Evolutionary conservation across 2,113 vertebrate species (phyloP), one percentile per base, ranked within the genome.

Genomic region (Elephantulus edwardii): DNA sequence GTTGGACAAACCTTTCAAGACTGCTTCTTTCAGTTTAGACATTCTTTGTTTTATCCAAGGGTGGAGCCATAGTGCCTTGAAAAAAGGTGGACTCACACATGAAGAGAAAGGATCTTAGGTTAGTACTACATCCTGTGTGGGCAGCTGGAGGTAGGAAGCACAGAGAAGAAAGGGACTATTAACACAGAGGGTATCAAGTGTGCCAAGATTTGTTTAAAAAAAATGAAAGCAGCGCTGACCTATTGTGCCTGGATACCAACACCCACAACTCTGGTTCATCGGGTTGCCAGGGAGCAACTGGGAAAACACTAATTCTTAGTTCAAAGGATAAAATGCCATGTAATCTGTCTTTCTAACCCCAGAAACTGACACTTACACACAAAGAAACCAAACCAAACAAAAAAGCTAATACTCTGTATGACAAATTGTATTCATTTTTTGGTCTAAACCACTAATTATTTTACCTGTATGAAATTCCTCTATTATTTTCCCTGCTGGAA

Each of bases 401-500:
- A 85, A 58, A 72, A n/a, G 46, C 76, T 95, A 93, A 97, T 93
- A 93, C 62, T 82, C 72, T 89, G 40, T 91, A 66, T 93, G 82
- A 95, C 66, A 96, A 96, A 95, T 77, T 76, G 24, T 72, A 92
- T 91, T 96, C 13, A 19, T 83, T 95, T 93, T 95, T 89, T 78
- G 19, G 87, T 62, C 28, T 95, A 96, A 97, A 70, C 20, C 70
- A 56, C 54, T 95, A 95, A 96, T 97, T 97, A 96, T 96, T 96
- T 96, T 89, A 97, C 83, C 93, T 92, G 60, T 70, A 95, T 95
- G 88, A 95, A 97, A 97, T 96, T 87, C 85, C 93, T 91, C 92
- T 96, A 89, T 96, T 86, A 96, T 97, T 97, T 97, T 96, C 94
- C 87, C 86, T 74, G 90, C 86, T 91, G 85, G 88, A 95, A 96